Percentiles rank a stretch among this genome's conserved stretches.
These are phyloP conservation scores for Pachycephala philippinensis DNA, from an alignment of 2,113 vertebrate genomes.

Conservation along the genomic window DNA sequence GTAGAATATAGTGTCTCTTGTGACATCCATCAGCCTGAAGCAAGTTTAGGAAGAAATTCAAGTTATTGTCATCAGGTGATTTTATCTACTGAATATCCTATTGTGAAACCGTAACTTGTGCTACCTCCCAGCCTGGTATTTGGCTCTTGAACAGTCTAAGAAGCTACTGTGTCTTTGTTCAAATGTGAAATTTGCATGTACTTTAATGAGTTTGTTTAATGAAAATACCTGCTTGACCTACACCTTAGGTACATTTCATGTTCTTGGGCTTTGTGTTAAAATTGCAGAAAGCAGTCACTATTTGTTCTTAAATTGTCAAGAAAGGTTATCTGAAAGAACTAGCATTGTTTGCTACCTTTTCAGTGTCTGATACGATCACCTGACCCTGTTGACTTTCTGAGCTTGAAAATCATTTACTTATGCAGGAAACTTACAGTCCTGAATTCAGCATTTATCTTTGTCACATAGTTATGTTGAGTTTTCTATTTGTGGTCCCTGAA, in stretches of 20 bases:
- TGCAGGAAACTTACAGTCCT: not conserved
- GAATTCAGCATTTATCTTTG: not conserved
- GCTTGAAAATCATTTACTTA: not conserved
- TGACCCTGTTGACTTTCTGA: not conserved
- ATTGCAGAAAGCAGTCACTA: not conserved
- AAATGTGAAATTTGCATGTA: not conserved
- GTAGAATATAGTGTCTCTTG: not conserved
- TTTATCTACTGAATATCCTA: not conserved
- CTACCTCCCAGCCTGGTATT: not conserved
- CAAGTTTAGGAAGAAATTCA: not conserved
- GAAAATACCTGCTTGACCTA: not conserved
- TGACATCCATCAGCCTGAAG: not conserved
- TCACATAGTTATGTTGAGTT: not conserved
- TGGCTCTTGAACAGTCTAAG: not conserved
- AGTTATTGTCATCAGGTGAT: not conserved
- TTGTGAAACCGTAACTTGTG: not conserved
- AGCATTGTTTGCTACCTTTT: not conserved
- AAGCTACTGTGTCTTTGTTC: not conserved
- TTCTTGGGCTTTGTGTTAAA: conserved; percentile 3
- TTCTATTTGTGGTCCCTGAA: not conserved
- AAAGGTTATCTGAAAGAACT: not conserved
- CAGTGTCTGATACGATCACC: not conserved
- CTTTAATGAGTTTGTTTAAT: not conserved
- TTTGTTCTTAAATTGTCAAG: not conserved
- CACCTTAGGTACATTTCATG: not conserved